Base-by-base conservation (phyloP, 2,797 vertebrate genomes). In the Enteromius unitaeniatus region DNA sequence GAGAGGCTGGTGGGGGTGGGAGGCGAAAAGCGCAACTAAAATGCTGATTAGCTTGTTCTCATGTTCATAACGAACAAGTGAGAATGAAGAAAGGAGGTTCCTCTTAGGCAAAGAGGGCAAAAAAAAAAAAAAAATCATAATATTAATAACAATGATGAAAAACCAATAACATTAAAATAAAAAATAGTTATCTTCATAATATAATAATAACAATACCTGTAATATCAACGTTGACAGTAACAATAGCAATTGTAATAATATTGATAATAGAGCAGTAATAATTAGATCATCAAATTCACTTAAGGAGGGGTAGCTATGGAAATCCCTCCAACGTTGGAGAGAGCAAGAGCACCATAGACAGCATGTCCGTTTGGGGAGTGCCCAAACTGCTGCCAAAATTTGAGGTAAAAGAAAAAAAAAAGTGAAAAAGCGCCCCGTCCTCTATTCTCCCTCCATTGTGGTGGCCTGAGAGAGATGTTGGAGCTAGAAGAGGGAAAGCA, bases 321-420 rank as follows among this genome's bases (percentile, higher is more conserved):
- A 84, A 94, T 95, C 95, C 94, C 95, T 94, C 95, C 95, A 95
- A 88, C 86, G 91, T 93, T 93, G 76, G 85, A 93, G 91, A 94
- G 95, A 96, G 95, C 93, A 95, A 96, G 97, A 99, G 98, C 98
- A 99, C 98, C 98, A 97, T 95, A 94, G 96, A 92, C 95, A 96
- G 94, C 92, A 87, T 92, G 93, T 94, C 91, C 94, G 94, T 93
- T 93, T 88, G 93, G 91, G 74, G 84, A 91, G 90, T 90, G 91
- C 85, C 91, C 93, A 93, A 93, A 95, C 96, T 94, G 96, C 96
- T 94, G 95, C 95, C 67, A 96, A 96, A 83, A 95, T 95, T 96
- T 99, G 98, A 99, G 98, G 98, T 98, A 99, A 97, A 96, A 95
- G 84, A 95, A 87, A 86, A 93, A 93, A 72, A 79, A 86, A 90